Conservation (phyloP, 2,888 invertebrate genomes). For the Conomelus anceps region DNA sequence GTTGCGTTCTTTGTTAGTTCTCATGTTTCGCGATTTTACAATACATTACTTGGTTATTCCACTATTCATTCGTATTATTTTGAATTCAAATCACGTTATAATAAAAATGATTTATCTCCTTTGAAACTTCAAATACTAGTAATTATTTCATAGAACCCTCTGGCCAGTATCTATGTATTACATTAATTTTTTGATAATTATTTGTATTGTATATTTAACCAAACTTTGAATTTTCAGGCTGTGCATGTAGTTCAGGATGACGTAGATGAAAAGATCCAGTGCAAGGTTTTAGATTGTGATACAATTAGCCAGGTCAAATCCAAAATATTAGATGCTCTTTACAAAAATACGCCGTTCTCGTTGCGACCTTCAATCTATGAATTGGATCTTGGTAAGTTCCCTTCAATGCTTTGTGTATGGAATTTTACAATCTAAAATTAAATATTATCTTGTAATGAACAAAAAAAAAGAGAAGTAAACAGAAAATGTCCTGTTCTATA, state of each 20-base stretch:
- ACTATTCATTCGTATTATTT: too few relatives aligned
- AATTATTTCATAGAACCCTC: too few relatives aligned
- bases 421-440: not conserved
- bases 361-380: conserved; percentile 89
- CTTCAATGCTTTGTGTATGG: not conserved
- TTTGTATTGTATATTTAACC: not conserved
- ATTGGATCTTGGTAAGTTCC: conserved; percentile 68
- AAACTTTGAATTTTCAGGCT: conserved; percentile 52
- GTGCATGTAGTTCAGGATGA: conserved; percentile 92
- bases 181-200: not conserved
- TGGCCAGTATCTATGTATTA: not conserved
- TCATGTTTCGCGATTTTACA: too few relatives aligned
- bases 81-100: too few relatives aligned
- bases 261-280: conserved; percentile 89
- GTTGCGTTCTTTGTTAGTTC: too few relatives aligned
- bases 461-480: too few relatives aligned
- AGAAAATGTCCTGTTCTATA: too few relatives aligned
- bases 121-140: too few relatives aligned
- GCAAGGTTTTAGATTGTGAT: conserved; percentile 96
- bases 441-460: not conserved
- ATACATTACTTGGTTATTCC: too few relatives aligned
- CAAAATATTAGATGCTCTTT: conserved; percentile 93
- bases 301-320: conserved; percentile 97
- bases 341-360: conserved; percentile 94
- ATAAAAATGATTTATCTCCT: too few relatives aligned